Evolutionary conservation across 2,797 vertebrate genomes (phyloP).

Genomic region (Leuciscus waleckii): DNA sequence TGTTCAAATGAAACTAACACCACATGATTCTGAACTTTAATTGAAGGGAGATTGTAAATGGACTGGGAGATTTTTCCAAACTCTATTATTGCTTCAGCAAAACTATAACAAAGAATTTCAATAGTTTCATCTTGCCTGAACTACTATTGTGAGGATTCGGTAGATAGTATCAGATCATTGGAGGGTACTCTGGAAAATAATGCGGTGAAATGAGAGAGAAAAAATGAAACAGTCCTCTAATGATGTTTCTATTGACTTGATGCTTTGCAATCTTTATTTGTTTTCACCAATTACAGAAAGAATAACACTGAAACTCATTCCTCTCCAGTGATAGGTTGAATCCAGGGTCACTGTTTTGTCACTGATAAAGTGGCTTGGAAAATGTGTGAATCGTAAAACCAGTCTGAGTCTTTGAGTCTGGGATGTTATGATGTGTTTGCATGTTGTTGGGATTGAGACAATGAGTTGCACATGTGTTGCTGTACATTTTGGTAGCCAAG

Average conservation of each 20-base stretch:
- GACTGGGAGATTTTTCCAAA: neutral
- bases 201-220: neutral
- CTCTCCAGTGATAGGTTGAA: conserved; percentile 24
- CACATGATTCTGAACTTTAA: neutral
- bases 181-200: conserved; percentile 10
- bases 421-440: conserved; percentile 43
- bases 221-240: neutral
- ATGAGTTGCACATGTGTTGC: conserved; percentile 55
- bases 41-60: neutral
- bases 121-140: neutral
- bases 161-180: conserved; percentile 4
- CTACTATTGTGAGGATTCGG: neutral
- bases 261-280: conserved; percentile 24
- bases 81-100: neutral
- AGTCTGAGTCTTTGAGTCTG: conserved; percentile 40
- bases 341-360: conserved; percentile 39
- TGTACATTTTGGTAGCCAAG: conserved; percentile 34
- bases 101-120: neutral
- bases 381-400: conserved; percentile 13
- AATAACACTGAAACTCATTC: conserved; percentile 33
- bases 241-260: neutral
- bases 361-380: conserved; percentile 14
- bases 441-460: conserved; percentile 50
- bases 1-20: neutral
- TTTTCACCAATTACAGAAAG: conserved; percentile 45